phyloP scores from a whole-genome alignment of 2,113 vertebrate genomes.

The Serilophus lunatus region DNA sequence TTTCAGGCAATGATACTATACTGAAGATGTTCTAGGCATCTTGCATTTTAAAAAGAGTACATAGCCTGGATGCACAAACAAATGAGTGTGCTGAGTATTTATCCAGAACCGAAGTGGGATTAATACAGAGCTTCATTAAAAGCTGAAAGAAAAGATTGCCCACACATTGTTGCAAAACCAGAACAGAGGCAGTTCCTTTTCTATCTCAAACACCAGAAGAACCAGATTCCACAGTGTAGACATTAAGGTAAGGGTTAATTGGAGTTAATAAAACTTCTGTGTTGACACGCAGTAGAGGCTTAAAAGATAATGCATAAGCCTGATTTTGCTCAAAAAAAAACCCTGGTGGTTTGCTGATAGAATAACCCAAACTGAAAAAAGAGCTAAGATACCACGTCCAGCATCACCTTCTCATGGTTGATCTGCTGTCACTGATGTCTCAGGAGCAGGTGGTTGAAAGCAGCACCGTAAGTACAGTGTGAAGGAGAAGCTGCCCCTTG shows the following conservation, averaged over 20 bases:
- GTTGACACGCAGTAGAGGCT: not conserved
- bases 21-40: not conserved
- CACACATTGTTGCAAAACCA: not conserved
- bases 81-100: not conserved
- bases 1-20: not conserved
- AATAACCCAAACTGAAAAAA: not conserved
- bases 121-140: not conserved
- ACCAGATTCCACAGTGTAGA: not conserved
- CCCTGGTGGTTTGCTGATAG: not conserved
- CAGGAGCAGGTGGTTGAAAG: not conserved
- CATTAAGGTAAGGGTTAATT: not conserved
- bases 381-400: not conserved
- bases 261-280: not conserved
- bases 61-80: not conserved
- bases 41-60: not conserved
- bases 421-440: not conserved
- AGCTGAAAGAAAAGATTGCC: not conserved
- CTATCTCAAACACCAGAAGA: not conserved
- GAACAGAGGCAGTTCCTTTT: not conserved
- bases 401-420: not conserved
- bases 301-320: not conserved
- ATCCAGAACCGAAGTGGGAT: not conserved
- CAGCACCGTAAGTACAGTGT: not conserved
- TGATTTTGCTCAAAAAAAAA: not conserved
- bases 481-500: not conserved